Evolutionary conservation across 2,888 invertebrate species (phyloP).

Genomic region (Scaptomyza cyrtandrae): DNA sequence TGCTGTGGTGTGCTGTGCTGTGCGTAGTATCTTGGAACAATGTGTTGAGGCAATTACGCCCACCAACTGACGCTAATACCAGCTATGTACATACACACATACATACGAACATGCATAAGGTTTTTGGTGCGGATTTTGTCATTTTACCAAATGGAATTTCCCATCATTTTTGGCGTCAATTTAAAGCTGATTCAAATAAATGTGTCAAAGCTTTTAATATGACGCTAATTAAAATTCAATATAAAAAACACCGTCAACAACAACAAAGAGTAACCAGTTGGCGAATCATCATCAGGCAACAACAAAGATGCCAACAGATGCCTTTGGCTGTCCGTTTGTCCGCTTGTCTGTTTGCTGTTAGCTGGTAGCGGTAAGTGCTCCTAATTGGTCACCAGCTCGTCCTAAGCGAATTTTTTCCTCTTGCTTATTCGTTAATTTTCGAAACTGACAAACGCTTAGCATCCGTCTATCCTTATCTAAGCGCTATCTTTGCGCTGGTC

Average conservation of each 20-base stretch:
- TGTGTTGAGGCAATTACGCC: slow-evolving; percentile 77
- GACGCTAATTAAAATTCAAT: slow-evolving; percentile 73
- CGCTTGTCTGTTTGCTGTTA: slow-evolving; percentile 19
- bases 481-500: slow-evolving; percentile 52
- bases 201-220: slow-evolving; percentile 50
- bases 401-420: slow-evolving; percentile 48
- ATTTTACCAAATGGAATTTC: slow-evolving; percentile 62
- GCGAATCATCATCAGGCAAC: slow-evolving; percentile 59
- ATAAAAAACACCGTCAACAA: slow-evolving; percentile 24
- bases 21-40: slow-evolving; percentile 44
- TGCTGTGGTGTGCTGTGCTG: slow-evolving; percentile 32
- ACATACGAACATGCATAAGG: slow-evolving; percentile 1
- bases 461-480: slow-evolving; percentile 59
- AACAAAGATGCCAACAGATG: slow-evolving; percentile 3
- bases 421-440: slow-evolving; percentile 64
- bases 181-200: slow-evolving; percentile 45
- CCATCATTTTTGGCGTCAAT: slow-evolving; percentile 48
- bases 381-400: slow-evolving; percentile 66
- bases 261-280: slow-evolving; percentile 52
- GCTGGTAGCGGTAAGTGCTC: slow-evolving; percentile 56
- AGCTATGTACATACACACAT: slow-evolving; percentile 1
- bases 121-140: slow-evolving; percentile 51
- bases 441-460: slow-evolving; percentile 60
- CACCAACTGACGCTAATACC: slow-evolving; percentile 50
- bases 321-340: slow-evolving; percentile 3